Conservation (phyloP, 2,797 vertebrate genomes). For the Cuniculus paca region DNA sequence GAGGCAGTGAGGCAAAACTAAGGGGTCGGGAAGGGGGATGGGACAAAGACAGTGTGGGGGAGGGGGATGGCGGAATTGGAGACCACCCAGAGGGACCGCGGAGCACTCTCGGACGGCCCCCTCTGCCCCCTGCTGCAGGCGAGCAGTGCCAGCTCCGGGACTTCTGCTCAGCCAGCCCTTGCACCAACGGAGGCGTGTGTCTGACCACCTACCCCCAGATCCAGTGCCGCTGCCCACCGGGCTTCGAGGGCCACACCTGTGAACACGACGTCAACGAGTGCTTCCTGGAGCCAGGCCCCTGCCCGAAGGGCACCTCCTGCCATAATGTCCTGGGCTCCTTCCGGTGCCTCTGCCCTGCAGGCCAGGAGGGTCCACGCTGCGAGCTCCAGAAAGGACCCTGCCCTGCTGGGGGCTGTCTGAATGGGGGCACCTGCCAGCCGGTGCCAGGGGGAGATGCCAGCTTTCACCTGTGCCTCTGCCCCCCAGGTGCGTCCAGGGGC, state of each 20-base stretch:
- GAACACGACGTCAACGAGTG: conserved; percentile 86
- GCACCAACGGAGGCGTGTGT: conserved; percentile 84
- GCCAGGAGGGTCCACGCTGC: conserved; percentile 74
- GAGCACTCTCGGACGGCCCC: too few species aligned
- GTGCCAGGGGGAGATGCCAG: neutral
- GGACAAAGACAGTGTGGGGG: too few species aligned
- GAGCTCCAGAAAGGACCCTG: conserved; percentile 80
- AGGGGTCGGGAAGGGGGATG: neutral
- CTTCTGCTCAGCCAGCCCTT: conserved; percentile 86
- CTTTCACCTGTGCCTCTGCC: conserved; percentile 85
- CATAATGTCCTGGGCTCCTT: conserved; percentile 85
- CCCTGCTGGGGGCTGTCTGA: conserved; percentile 63
- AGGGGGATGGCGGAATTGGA: too few species aligned
- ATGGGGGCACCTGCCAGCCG: conserved; percentile 83
- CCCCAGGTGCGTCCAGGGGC: conserved; percentile 77
- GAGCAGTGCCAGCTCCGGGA: conserved; percentile 83
- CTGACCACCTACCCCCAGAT: conserved; percentile 85
- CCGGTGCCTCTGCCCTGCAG: conserved; percentile 81
- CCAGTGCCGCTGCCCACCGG: conserved; percentile 83
- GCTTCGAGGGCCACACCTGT: conserved; percentile 85
- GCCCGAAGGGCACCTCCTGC: conserved; percentile 82
- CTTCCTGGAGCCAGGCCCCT: conserved; percentile 71
- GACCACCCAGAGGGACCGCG: neutral
- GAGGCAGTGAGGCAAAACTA: too few species aligned
- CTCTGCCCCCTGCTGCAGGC: conserved; percentile 67